phyloP scores from a whole-genome alignment of 2,113 vertebrate species.

The Rousettus leschenaultii region DNA sequence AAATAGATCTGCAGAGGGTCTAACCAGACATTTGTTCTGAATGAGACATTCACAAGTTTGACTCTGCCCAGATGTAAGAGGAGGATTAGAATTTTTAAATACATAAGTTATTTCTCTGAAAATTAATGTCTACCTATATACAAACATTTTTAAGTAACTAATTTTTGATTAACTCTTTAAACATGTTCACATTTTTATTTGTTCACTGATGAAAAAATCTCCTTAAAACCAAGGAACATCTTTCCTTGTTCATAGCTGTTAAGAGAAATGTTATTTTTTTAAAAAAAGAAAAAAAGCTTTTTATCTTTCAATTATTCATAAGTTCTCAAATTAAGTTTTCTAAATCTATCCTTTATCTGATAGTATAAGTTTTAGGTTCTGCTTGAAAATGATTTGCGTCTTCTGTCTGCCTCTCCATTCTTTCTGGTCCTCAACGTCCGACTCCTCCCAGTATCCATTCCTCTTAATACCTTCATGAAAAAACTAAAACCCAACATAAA shows the following conservation, averaged over 20 bases:
- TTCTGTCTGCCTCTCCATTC: neutral
- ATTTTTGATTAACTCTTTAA: conserved; percentile 2
- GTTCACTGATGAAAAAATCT: neutral
- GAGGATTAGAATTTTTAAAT: neutral
- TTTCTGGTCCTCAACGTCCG: neutral
- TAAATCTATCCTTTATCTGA: neutral
- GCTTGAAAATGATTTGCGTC: neutral
- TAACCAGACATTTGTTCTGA: conserved; percentile 1
- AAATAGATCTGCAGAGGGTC: neutral
- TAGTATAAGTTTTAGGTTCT: neutral
- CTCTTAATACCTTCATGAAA: neutral
- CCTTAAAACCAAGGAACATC: neutral
- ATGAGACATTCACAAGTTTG: neutral
- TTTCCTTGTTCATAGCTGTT: neutral
- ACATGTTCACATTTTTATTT: neutral
- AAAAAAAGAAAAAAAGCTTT: neutral
- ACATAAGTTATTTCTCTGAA: neutral
- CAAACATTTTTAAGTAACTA: neutral
- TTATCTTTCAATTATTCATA: neutral
- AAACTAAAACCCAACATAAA: conserved; percentile 8
- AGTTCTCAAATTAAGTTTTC: neutral
- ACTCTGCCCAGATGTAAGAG: neutral
- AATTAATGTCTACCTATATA: neutral
- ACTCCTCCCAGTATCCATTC: neutral
- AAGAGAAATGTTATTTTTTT: neutral